Evolutionary conservation across 2,888 invertebrate genomes (phyloP), one percentile per base, ranked within the genome.

Genomic region (Cephus pygmeus): DNA sequence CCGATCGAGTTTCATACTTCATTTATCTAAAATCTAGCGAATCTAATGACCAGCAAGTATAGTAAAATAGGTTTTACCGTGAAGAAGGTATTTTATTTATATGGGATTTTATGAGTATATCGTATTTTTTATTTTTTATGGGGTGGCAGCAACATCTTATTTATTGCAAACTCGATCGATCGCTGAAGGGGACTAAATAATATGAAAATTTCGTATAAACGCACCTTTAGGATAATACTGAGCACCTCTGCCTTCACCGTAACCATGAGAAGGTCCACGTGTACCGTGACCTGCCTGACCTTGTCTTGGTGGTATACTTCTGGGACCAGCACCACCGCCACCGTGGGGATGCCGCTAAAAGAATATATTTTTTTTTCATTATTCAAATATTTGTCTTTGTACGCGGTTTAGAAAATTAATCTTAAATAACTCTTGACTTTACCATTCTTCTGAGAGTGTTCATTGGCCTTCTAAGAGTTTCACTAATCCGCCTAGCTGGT

Each of bases 401-500:
- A 73, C 23, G 56, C 6, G 23, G 56, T 23, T 23, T 9, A 23
- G 15, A 9, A 9, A 9, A 23, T 56, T 56, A 9, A 2, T 56
- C 56, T 23, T 9, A 9, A 9, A 56, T 23, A 23, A 56, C 69
- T 30, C 0, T 56, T 69, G 34, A 40, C 77, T 91, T 92, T 90
- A 96, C 96, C 97, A 98, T 98, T 92, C 98, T 94, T 83, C 97
- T 93, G 79, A 98, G 92, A 73, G 98, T 98, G 91, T 97, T 97
- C 95, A 98, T 98, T 40, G 98, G 98, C 84, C 97, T 94, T 69
- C 98, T 94, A 35, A 98, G 92, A 9, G 98, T 98, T 90, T 99
- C 98, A 82, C 97, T 97, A 85, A 99, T 94, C 83, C 98, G 95
- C 84, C 98, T 95, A 12, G 99, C 98, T 0, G 99, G 98, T 77